Evolutionary conservation across 2,888 invertebrate genomes (phyloP).

Genomic region (Ischnura elegans): DNA sequence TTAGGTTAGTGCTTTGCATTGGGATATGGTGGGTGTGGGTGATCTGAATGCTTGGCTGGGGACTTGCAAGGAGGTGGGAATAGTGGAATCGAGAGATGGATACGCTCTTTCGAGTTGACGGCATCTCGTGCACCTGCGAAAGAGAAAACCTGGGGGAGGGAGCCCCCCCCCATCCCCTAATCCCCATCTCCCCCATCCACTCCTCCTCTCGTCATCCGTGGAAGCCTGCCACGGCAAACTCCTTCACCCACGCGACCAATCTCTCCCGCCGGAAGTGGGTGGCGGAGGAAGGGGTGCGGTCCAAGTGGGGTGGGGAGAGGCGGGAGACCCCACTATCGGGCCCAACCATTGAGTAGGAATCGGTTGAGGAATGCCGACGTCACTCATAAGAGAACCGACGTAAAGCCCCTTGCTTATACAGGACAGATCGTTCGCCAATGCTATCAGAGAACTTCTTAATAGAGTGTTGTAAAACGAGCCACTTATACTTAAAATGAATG

Average conservation of each 20-base stretch:
- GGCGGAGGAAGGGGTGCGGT: neutral
- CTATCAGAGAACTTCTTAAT: too few species aligned
- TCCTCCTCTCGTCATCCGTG: slow-evolving; percentile 36
- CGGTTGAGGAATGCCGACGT: too few species aligned
- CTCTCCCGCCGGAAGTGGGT: slow-evolving; percentile 40
- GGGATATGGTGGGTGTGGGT: neutral
- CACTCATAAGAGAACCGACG: too few species aligned
- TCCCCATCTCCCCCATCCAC: neutral
- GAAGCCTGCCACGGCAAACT: slow-evolving; percentile 58
- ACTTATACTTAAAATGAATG: too few species aligned
- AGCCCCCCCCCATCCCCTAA: neutral
- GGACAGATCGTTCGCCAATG: too few species aligned
- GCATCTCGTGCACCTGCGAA: slow-evolving; percentile 49
- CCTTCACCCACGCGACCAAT: slow-evolving; percentile 57
- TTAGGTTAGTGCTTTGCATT: neutral
- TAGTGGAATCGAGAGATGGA: slow-evolving; percentile 19
- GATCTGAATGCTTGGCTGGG: neutral
- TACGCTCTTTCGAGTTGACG: slow-evolving; percentile 28
- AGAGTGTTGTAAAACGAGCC: too few species aligned
- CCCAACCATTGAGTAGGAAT: slow-evolving; percentile 41
- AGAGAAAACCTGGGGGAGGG: neutral
- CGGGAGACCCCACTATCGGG: slow-evolving; percentile 34
- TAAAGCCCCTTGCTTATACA: too few species aligned
- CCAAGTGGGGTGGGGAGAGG: neutral
- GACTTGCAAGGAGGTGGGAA: neutral